phyloP scores from a whole-genome alignment of 2,113 vertebrate species.

The Alethe castanea region DNA sequence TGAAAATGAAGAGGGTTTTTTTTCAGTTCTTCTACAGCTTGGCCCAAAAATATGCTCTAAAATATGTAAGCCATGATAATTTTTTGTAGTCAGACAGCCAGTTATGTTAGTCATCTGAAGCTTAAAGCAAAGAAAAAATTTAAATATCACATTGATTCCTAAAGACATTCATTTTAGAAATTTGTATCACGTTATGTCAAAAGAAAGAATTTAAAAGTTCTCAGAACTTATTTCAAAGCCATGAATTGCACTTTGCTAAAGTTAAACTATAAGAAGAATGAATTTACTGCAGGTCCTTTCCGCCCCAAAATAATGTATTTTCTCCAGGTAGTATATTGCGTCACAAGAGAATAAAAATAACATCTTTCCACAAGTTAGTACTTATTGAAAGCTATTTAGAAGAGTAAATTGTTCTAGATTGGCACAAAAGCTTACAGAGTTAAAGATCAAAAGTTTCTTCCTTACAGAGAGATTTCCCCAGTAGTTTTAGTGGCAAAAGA shows the following conservation, averaged over 20 bases:
- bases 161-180: not conserved
- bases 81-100: not conserved
- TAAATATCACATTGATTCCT: not conserved
- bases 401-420: not conserved
- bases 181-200: not conserved
- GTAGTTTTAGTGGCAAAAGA: not conserved
- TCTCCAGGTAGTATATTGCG: not conserved
- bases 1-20: not conserved
- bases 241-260: not conserved
- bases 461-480: not conserved
- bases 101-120: not conserved
- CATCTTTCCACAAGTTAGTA: not conserved
- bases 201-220: not conserved
- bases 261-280: not conserved
- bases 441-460: not conserved
- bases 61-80: not conserved
- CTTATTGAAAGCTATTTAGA: not conserved
- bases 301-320: rapidly evolving
- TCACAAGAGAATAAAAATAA: not conserved
- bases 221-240: not conserved
- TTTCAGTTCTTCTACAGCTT: not conserved
- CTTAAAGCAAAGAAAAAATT: not conserved
- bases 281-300: not conserved
- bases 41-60: not conserved
- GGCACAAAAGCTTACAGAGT: not conserved